phyloP scores from a whole-genome alignment of 92 coral and sea anemone genomes.

The Siderastrea radians region DNA sequence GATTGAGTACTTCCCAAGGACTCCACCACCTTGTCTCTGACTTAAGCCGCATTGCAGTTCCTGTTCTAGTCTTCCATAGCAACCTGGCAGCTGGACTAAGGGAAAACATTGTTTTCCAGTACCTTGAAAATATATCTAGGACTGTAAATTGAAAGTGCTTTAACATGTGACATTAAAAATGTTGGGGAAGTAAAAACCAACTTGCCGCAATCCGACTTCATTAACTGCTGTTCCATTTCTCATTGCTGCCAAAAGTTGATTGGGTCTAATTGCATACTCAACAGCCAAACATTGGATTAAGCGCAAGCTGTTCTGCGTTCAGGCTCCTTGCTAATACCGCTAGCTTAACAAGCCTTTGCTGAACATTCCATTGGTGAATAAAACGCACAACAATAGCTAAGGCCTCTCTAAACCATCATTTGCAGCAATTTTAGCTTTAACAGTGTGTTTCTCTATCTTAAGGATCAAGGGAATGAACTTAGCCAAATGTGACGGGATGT shows the following conservation, averaged over 20 bases:
- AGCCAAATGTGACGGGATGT: conserved; percentile 63
- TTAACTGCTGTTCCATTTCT: conserved; percentile 81
- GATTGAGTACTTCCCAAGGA: too few species aligned
- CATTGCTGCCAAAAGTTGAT: conserved; percentile 74
- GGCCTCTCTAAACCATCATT: conserved; percentile 69
- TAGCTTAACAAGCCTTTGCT: conserved; percentile 71
- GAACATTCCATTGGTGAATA: conserved; percentile 63
- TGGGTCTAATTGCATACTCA: conserved; percentile 60
- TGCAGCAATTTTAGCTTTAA: conserved; percentile 66
- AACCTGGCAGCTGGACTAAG: too few species aligned
- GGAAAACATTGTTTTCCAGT: too few species aligned
- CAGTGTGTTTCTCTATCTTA: conserved; percentile 73
- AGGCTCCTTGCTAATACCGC: conserved; percentile 65
- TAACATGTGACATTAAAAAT: too few species aligned
- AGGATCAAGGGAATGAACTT: conserved; percentile 68
- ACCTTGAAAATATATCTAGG: too few species aligned
- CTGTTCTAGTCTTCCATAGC: conserved; percentile 76
- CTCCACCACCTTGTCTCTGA: conserved; percentile 63
- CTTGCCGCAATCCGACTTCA: conserved; percentile 54
- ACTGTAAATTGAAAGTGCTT: too few species aligned
- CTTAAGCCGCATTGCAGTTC: conserved; percentile 56
- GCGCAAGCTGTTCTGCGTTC: conserved; percentile 61
- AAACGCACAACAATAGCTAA: conserved; percentile 72
- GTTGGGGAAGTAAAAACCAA: too few species aligned
- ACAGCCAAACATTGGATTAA: conserved; percentile 74